Base-by-base conservation (phyloP, 2,797 vertebrate species). In the Mormyrus proboscirostris region DNA sequence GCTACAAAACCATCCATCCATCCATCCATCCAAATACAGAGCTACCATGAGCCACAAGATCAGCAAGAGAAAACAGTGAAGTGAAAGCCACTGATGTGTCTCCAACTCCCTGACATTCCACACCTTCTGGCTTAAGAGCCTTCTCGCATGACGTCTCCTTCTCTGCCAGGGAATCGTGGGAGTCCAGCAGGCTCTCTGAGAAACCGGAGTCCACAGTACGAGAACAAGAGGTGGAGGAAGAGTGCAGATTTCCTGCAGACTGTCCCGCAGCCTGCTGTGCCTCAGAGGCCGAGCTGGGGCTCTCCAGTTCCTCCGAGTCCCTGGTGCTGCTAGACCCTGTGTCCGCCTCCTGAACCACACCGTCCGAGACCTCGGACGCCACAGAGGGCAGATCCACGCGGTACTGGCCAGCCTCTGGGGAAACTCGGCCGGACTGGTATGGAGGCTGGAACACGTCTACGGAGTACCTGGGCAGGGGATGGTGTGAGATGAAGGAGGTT, bases 401-500 rank as follows among this genome's bases (percentile, higher is more conserved):
- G 73, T 91, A 92, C 90, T 94, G 92, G 93, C 95, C 93, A 19
- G 95, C 94, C 89, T 99, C 98, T 0, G 98, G 97, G 2, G 98
- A 97, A 10, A 96, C 95, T 89, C 98, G 96, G 14, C 97, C 98
- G 6, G 98, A 97, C 93, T 98, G 97, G 94, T 97, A 98, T 0
- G 98, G 98, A 88, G 98, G 98, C 94, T 99, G 98, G 94, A 99
- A 99, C 89, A 99, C 98, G 0, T 98, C 97, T 92, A 99, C 97
- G 0, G 98, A 99, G 94, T 99, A 99, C 95, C 98, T 98, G 92
- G 41, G 38, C 22, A 14, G 22, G 44, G 14, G 53, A 84, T 38
- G 41, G 19, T 25, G 49, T 2, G 41, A 87, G 73, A 59, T 29
- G 22, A 29, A 83, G 41, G 12, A n/a, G 10, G n/a, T n/a, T 3